Conservation (phyloP, 1,140 invertebrate genomes). For the Parapsyche elsis region DNA sequence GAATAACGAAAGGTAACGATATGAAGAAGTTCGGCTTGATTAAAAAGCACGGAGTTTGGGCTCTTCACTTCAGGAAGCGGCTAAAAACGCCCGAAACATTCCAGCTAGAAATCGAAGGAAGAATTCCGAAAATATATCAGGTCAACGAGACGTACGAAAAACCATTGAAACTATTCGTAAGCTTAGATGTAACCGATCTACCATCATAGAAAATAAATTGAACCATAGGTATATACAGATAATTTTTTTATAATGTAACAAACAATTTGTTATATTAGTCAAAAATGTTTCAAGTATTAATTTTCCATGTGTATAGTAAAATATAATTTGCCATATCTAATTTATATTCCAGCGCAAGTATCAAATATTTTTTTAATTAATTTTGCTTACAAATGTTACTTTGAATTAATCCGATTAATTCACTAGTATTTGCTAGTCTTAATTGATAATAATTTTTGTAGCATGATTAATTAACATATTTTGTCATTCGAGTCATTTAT, state of each 20-base stretch:
- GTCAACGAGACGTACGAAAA: slow-evolving; percentile 66
- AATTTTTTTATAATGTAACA: too few species aligned
- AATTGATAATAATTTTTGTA: background rate
- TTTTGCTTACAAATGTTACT: background rate
- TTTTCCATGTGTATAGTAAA: slow-evolving; percentile 15
- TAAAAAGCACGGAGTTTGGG: slow-evolving; percentile 73
- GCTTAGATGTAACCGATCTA: slow-evolving; percentile 49
- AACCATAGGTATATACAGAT: slow-evolving; percentile 3
- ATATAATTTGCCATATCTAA: slow-evolving; percentile 2
- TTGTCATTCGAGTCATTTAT: too few species aligned
- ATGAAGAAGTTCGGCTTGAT: slow-evolving; percentile 73
- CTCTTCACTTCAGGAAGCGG: slow-evolving; percentile 72
- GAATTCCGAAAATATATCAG: slow-evolving; percentile 59
- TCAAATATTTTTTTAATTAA: background rate
- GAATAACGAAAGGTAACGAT: slow-evolving; percentile 74
- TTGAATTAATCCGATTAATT: background rate
- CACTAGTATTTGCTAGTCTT: slow-evolving; percentile 23
- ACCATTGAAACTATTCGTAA: slow-evolving; percentile 60
- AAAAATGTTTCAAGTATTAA: slow-evolving; percentile 18
- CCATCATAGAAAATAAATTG: slow-evolving; percentile 40
- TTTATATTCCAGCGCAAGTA: background rate
- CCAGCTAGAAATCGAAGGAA: slow-evolving; percentile 70
- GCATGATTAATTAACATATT: too few species aligned
- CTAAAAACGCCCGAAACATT: slow-evolving; percentile 69
- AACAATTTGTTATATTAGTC: background rate